These are phyloP conservation scores for Epinotia nisella DNA, from an alignment of 2,888 invertebrate genomes.

Conservation along the genomic window DNA sequence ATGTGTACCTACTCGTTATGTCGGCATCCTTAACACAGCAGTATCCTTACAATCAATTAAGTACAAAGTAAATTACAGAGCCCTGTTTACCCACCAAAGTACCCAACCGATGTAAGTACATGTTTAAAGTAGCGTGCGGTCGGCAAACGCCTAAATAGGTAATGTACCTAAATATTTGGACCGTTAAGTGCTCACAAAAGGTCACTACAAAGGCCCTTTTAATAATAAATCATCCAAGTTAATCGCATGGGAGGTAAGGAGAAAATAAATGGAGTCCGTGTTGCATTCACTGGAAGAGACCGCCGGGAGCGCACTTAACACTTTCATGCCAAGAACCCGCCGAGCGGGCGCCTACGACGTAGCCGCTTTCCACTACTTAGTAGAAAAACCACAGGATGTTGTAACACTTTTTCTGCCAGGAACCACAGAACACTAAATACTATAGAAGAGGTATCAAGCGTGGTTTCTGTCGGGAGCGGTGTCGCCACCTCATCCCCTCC, in stretches of 20 bases:
- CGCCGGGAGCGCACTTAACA: constrained; percentile 2
- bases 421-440: too few species aligned
- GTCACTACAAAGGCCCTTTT: constrained; percentile 60
- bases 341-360: too few species aligned
- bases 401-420: too few species aligned
- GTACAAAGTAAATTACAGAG: constrained; percentile 25
- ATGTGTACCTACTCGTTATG: background rate
- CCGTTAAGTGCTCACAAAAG: constrained; percentile 61
- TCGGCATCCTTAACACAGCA: background rate
- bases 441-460: too few species aligned
- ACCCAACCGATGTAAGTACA: constrained; percentile 30
- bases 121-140: constrained; percentile 41
- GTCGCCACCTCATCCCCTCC: too few species aligned
- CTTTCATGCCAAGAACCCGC: background rate
- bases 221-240: constrained; percentile 69
- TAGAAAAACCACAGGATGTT: too few species aligned
- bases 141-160: constrained; percentile 50
- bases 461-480: too few species aligned
- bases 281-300: constrained; percentile 35
- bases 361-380: too few species aligned
- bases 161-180: constrained; percentile 62
- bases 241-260: constrained; percentile 54
- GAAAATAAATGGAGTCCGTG: constrained; percentile 34
- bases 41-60: constrained; percentile 22
- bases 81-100: constrained; percentile 14